phyloP scores from a whole-genome alignment of 2,797 vertebrate species.

The Pachyuromys duprasi region DNA sequence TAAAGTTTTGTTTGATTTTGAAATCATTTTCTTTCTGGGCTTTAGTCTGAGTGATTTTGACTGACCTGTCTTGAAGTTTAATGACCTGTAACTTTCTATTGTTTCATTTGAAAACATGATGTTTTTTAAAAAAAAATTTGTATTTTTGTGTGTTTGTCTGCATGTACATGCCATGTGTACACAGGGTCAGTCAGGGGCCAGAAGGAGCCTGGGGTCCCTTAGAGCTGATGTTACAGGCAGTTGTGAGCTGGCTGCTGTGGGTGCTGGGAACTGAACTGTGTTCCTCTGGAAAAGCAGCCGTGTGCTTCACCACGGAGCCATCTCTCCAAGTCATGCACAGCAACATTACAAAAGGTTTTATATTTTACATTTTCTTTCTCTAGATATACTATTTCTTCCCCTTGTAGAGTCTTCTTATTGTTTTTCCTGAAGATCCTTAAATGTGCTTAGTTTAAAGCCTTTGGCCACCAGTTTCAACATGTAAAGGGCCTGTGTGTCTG shows the following conservation, averaged over 20 bases:
- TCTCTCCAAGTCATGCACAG: background rate
- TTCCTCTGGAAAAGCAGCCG: background rate
- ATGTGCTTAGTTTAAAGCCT: background rate
- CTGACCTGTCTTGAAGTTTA: background rate
- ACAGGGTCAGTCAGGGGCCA: background rate
- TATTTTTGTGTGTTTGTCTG: background rate
- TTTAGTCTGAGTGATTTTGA: slow-evolving; percentile 5
- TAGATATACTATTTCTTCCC: background rate
- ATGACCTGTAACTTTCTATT: background rate
- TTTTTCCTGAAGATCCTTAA: slow-evolving; percentile 1
- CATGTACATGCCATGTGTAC: background rate
- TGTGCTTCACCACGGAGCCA: background rate
- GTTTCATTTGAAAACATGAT: background rate
- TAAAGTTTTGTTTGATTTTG: background rate
- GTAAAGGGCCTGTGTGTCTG: background rate
- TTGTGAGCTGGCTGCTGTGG: background rate
- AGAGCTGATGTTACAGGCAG: background rate
- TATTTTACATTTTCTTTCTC: background rate
- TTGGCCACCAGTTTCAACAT: background rate
- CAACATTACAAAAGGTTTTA: background rate
- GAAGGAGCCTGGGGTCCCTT: background rate
- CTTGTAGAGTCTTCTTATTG: background rate
- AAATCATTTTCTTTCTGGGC: background rate
- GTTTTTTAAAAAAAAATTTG: background rate
- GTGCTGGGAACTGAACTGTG: background rate